Conservation (phyloP, 2,113 vertebrate genomes). For the Plecturocebus donacophilus region DNA sequence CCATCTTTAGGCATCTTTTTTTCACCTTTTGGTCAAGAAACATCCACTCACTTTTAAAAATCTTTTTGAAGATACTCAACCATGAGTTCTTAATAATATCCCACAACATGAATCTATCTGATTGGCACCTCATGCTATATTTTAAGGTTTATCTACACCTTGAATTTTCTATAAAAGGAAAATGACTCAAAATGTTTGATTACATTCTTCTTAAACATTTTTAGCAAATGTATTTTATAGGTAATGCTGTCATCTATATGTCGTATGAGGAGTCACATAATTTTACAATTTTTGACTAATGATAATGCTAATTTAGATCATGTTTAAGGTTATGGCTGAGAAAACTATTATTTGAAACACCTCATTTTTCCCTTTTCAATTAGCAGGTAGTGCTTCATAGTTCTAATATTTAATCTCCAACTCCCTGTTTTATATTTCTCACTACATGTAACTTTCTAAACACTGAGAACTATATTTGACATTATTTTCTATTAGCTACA, state of each 20-base stretch:
- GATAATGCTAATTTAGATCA: not conserved
- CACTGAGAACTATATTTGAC: not conserved
- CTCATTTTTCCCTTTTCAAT: not conserved
- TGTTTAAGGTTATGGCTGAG: not conserved
- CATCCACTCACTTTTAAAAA: not conserved
- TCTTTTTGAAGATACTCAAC: not conserved
- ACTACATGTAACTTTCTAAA: not conserved
- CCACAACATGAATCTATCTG: not conserved
- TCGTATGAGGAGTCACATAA: not conserved
- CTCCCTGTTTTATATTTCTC: not conserved
- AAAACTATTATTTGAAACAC: not conserved
- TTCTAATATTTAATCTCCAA: not conserved
- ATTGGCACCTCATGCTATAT: not conserved
- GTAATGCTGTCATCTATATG: not conserved
- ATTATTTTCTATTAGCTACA: not conserved
- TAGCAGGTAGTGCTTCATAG: not conserved
- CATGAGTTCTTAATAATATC: not conserved
- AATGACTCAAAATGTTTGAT: not conserved
- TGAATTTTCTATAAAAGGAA: slow-evolving; percentile 27
- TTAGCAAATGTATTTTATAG: not conserved
- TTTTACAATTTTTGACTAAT: not conserved
- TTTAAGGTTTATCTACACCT: not conserved
- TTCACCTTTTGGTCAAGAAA: not conserved
- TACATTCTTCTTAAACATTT: not conserved
- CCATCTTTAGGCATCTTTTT: not conserved